Base-by-base conservation (phyloP, 1,140 invertebrate species). In the Saccostrea echinata region DNA sequence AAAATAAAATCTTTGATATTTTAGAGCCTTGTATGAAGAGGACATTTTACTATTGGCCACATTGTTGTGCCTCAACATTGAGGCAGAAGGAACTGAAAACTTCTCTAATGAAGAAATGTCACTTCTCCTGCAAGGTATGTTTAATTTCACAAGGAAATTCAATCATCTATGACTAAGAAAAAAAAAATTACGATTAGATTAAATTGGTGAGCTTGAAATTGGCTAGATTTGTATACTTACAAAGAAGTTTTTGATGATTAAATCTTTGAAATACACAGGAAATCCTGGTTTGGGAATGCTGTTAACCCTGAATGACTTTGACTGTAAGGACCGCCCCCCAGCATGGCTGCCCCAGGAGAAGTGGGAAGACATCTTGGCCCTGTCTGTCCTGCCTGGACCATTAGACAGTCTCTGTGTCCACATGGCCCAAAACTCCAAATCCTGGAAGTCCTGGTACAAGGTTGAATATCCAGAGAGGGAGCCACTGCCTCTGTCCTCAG, bases 261-360 rank as follows among this genome's bases (percentile, higher is more conserved):
- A 4, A 57, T 57, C 16, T 57, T 21, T 57, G 13, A 57, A 57
- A 16, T 12, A 21, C 16, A 57, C 76, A 94, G 94, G 94, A 76
- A 95, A 95, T 89, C 94, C 94, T 86, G 94, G 94, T 27, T 91
- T 95, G 6, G 93, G 93, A 43, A 94, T 95, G 91, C 93, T 94
- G 91, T 90, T 95, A 52, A 94, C 93, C 4, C 85, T 95, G 53
- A 88, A 91, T 35, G 94, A 95, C 89, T 95, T 95, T 92, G 94
- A 94, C 86, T 93, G 92, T 88, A 91, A 92, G 33, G 92, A 91
- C 30, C 84, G 84, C 2, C 88, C 91, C 13, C 94, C 94, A 9
- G 64, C 82, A 18, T 95, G 94, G 94, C 85, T 95, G 27, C 92
- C 94, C 1, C 91, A 89, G 85, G 93, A 94, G 84, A 93, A 93